Base-by-base conservation (phyloP, 2,113 vertebrate species). In the Hippolais icterina region DNA sequence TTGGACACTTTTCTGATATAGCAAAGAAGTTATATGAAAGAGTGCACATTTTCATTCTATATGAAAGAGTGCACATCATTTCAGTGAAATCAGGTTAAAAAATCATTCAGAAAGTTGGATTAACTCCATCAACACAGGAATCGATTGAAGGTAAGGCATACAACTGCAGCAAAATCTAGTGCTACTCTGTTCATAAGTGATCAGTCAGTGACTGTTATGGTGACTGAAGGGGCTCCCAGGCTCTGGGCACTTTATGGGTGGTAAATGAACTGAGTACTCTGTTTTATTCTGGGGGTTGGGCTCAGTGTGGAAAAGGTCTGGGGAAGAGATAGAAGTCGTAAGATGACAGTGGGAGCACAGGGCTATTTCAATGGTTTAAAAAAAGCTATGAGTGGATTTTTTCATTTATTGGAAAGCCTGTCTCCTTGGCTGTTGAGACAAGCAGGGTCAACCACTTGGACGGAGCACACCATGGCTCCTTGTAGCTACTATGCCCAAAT, bases 401-500 rank as follows among this genome's bases (percentile, higher is more conserved):
- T 64, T 50, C 18, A 3, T 50, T 56, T 84, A 15, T 35, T 53
- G 29, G 21, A 56, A 91, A 68, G 15, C 33, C 76, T 52, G 15
- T 63, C 16, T 71, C 44, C 35, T 14, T 21, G 29, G 15, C 6
- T 68, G n/a, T 37, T 64, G 46, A 84, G 39, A 24, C 6, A 75
- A 64, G 13, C 15, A 35, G n/a, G 37, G 16, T n/a, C 19, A 74
- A 60, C 18, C 33, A 54, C 29, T n/a, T 39, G 46, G 11, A 21
- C 7, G 8, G 31, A 13, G 23, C 18, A 44, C 9, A n/a, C 31
- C 18, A 25, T 6, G 20, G 65, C 13, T 79, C 28, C 60, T 60
- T 68, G 49, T 0, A 7, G 15, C 47, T 1, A 1, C 27, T 47
- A 2, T 3, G 0, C 15, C 6, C 2, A 2, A 41, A 33, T 35